These are phyloP conservation scores for Cheilosia scutellata DNA, from an alignment of 2,888 invertebrate genomes.

Conservation along the genomic window DNA sequence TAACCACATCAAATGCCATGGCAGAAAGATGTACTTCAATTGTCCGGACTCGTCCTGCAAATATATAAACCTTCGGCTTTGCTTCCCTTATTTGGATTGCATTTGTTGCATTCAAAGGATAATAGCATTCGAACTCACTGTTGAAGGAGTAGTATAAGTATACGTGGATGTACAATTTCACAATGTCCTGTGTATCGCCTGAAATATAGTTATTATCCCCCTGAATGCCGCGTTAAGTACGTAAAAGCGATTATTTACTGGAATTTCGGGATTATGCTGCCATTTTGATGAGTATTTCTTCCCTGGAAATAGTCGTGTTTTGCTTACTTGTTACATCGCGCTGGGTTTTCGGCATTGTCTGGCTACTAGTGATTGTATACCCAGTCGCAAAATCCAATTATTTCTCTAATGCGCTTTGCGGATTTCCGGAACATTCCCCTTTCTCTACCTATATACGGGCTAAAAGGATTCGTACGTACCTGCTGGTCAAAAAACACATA, in stretches of 20 bases:
- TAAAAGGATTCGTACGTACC: slow-evolving; percentile 12
- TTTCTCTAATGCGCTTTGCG: slow-evolving; percentile 56
- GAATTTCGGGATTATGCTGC: slow-evolving; percentile 60
- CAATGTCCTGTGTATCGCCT: slow-evolving; percentile 20
- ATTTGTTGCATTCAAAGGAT: slow-evolving; percentile 53
- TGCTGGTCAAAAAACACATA: neutral
- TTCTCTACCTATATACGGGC: neutral
- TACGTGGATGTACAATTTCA: neutral
- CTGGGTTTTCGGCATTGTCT: slow-evolving; percentile 12
- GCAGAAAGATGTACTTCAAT: slow-evolving; percentile 24
- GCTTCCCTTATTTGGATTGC: slow-evolving; percentile 51
- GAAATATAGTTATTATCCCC: slow-evolving; percentile 46
- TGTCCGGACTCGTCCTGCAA: slow-evolving; percentile 6
- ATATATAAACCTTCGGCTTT: neutral
- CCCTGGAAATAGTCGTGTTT: neutral
- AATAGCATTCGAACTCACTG: slow-evolving; percentile 18
- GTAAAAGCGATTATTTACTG: slow-evolving; percentile 68
- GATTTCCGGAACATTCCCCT: slow-evolving; percentile 41
- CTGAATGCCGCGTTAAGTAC: slow-evolving; percentile 58
- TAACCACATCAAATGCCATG: slow-evolving; percentile 49
- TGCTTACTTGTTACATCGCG: neutral
- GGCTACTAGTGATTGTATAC: slow-evolving; percentile 37
- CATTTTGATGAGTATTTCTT: slow-evolving; percentile 27
- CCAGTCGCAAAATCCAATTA: slow-evolving; percentile 58
- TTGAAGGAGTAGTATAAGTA: slow-evolving; percentile 5